Base-by-base conservation (phyloP, 2,888 invertebrate species). In the Pediacus dermestoides region DNA sequence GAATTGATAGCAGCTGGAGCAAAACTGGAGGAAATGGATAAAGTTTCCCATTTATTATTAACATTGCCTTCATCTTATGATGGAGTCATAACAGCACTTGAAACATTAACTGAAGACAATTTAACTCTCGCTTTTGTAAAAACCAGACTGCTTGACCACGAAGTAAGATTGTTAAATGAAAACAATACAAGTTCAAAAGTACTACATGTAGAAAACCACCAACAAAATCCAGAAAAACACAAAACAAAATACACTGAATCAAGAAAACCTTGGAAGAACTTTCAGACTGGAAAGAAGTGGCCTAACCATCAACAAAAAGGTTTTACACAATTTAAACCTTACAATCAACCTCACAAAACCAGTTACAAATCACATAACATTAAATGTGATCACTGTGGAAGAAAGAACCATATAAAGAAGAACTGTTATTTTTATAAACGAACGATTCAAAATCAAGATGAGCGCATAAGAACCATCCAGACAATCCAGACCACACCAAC, bases 51-150 rank as follows among this genome's bases (percentile, higher is more conserved):
- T 39, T 47, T 64, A n/a, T 45, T 66, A n/a, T 25, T 63, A 1
- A 60, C 61, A 9, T 34, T 65, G 14, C 62, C 64, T 3, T 8
- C 50, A 7, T 30, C 46, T 11, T 64, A 65, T 41, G 57, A 64
- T 37, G 60, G 60, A 2, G 52, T 66, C 3, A 53, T 63, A 7
- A 64, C 64, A 6, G 65, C 66, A 0, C 51, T 66, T 1, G 61
- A 65, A 50, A 64, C 61, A 2, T 44, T 66, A 10, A 39, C 53
- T 1, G 58, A 63, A 39, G 58, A 51, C 39, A 46, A 43, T 30
- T 42, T 64, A 22, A 66, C 58, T 0, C 39, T 66, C 10, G 55
- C 48, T 7, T 64, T 64, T 48, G 63, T 64, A 2, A 65, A 65
- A 47, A 61, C 48, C 2, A 22, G 48, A 16, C 27, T 55, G 2